Conservation (phyloP, 2,113 vertebrate species). For the Dissostichus mawsoni region DNA sequence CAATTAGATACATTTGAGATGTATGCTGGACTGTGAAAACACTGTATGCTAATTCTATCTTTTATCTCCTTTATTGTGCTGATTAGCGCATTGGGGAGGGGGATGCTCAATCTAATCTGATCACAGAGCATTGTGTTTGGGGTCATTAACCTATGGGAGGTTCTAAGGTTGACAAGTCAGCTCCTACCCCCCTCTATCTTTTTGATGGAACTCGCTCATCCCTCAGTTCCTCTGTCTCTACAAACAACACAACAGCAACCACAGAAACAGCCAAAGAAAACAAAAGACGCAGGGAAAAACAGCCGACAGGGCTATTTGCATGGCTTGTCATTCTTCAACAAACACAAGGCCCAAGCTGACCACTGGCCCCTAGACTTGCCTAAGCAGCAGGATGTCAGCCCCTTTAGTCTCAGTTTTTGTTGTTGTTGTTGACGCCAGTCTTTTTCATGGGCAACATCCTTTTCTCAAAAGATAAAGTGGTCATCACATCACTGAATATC, state of each 20-base stretch:
- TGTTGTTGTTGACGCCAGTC: conserved; percentile 28
- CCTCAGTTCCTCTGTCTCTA: conserved; percentile 62
- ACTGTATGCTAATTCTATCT: conserved; percentile 81
- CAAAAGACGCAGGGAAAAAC: conserved; percentile 77
- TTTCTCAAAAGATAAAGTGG: conserved; percentile 65
- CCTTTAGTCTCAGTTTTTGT: conserved; percentile 73
- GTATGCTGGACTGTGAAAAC: conserved; percentile 70
- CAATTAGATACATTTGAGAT: conserved; percentile 72
- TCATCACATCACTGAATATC: conserved; percentile 74
- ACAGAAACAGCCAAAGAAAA: conserved; percentile 78
- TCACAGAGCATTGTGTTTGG: conserved; percentile 86
- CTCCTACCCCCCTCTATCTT: conserved; percentile 53
- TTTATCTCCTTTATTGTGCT: conserved; percentile 80
- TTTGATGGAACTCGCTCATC: conserved; percentile 58
- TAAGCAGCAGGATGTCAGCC: conserved; percentile 71
- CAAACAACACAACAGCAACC: conserved; percentile 74
- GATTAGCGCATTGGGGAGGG: conserved; percentile 79
- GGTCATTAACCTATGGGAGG: conserved; percentile 86
- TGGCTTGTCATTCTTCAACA: conserved; percentile 75
- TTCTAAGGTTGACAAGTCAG: conserved; percentile 81
- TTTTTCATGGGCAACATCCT: conserved; percentile 46
- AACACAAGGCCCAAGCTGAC: conserved; percentile 69
- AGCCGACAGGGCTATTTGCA: conserved; percentile 83
- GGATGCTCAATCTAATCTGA: conserved; percentile 84
- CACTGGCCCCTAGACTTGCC: conserved; percentile 67